A percentile compares a stretch with the other conserved stretches of the same genome.
Evolutionary conservation across 2,888 invertebrate species (phyloP).

Genomic region (Seira ritae): DNA sequence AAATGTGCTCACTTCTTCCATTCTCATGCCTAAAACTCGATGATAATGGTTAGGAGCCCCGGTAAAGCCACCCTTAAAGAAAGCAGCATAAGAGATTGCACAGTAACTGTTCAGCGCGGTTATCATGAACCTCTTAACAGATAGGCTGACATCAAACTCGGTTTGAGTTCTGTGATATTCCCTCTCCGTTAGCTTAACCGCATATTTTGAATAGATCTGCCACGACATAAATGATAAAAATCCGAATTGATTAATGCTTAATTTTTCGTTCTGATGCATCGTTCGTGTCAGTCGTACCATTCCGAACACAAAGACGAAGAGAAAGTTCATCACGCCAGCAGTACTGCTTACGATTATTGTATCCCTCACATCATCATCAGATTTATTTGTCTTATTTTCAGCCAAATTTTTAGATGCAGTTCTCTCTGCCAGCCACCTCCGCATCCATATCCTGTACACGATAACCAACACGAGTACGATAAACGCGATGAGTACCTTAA

Average conservation of each 20-base stretch:
- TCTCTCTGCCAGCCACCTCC: no score
- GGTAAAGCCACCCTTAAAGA: slow-evolving; percentile 90
- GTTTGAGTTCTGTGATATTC: slow-evolving; percentile 92
- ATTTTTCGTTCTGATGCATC: no score
- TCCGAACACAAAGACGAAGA: slow-evolving; percentile 92
- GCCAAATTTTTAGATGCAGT: slow-evolving; percentile 75
- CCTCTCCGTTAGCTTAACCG: slow-evolving; percentile 91
- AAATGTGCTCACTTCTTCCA: no score
- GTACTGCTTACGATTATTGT: slow-evolving; percentile 89
- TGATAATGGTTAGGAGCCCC: slow-evolving; percentile 88
- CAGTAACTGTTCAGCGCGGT: slow-evolving; percentile 92
- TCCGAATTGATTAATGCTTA: no score
- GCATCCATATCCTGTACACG: slow-evolving; percentile 87
- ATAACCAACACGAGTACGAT: slow-evolving; percentile 95
- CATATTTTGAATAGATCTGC: slow-evolving; percentile 75
- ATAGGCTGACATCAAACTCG: slow-evolving; percentile 91
- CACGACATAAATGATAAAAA: no score
- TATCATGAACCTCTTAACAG: no score
- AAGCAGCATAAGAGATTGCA: slow-evolving; percentile 96
- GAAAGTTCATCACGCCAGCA: slow-evolving; percentile 93
- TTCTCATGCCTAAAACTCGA: slow-evolving; percentile 81
- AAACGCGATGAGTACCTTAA: slow-evolving; percentile 87
- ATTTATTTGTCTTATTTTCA: no score
- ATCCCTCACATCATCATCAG: slow-evolving; percentile 21
- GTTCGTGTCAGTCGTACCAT: slow-evolving; percentile 82